A percentile compares a stretch with the other conserved stretches of the same genome.
These are phyloP conservation scores for Diorhabda sublineata DNA, from an alignment of 1,140 invertebrate genomes.

Conservation along the genomic window DNA sequence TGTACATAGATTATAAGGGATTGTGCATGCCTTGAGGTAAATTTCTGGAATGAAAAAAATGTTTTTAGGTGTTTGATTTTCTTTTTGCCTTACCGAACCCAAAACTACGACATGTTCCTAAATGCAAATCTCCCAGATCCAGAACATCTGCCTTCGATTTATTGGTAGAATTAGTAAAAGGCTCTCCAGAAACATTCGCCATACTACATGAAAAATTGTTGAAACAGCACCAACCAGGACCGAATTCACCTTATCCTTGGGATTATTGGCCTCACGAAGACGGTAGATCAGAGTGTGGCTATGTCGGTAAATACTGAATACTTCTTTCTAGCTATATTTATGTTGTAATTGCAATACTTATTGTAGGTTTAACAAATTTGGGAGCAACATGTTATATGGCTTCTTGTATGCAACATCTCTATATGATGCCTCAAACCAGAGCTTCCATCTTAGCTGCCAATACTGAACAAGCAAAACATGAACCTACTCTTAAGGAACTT, in stretches of 20 bases:
- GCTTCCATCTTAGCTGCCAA: slow-evolving; percentile 72
- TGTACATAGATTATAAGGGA: not conserved
- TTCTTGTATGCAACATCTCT: slow-evolving; percentile 93
- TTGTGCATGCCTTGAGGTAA: too few species aligned
- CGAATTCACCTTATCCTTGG: slow-evolving; percentile 85
- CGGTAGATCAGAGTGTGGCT: slow-evolving; percentile 87
- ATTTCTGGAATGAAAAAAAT: slow-evolving; percentile 33
- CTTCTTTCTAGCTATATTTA: not conserved
- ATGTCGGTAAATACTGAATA: slow-evolving; percentile 62
- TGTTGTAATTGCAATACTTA: not conserved
- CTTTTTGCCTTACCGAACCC: slow-evolving; percentile 87
- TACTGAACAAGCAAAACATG: slow-evolving; percentile 63
- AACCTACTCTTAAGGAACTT: slow-evolving; percentile 76
- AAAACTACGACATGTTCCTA: slow-evolving; percentile 77
- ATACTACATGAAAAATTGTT: slow-evolving; percentile 78
- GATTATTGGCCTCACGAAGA: slow-evolving; percentile 97
- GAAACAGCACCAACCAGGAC: slow-evolving; percentile 79
- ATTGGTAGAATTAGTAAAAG: slow-evolving; percentile 80
- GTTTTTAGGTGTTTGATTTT: slow-evolving; percentile 68
- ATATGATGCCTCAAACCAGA: slow-evolving; percentile 91
- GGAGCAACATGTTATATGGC: slow-evolving; percentile 97
- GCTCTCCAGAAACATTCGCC: slow-evolving; percentile 79
- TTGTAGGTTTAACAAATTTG: slow-evolving; percentile 71
- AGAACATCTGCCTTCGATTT: slow-evolving; percentile 87
- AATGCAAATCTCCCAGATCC: slow-evolving; percentile 86